Evolutionary conservation across 2,888 invertebrate species (phyloP).

Genomic region (Xestia rhomboidea): DNA sequence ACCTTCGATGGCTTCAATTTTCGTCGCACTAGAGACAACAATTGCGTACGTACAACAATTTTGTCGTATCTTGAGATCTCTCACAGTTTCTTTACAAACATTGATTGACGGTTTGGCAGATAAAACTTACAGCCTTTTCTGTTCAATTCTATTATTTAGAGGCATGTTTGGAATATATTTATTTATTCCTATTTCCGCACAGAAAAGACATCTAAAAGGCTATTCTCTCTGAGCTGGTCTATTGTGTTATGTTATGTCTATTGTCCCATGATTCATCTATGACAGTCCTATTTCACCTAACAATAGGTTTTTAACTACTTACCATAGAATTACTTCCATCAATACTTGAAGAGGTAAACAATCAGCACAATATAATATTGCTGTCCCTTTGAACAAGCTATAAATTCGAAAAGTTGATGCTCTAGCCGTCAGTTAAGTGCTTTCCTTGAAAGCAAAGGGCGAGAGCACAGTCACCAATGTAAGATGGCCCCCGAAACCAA

Average conservation of each 20-base stretch:
- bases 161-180: neutral
- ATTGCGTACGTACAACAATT: neutral
- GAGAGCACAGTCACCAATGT: conserved; percentile 68
- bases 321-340: neutral
- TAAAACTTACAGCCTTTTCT: neutral
- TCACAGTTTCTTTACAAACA: neutral
- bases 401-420: conserved; percentile 51
- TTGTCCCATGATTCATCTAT: neutral
- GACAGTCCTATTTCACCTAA: neutral
- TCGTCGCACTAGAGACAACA: neutral
- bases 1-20: conserved; percentile 1
- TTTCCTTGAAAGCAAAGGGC: conserved; percentile 74
- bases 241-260: neutral
- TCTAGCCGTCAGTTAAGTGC: conserved; percentile 42
- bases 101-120: neutral
- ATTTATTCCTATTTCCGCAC: neutral
- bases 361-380: conserved; percentile 35
- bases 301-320: neutral
- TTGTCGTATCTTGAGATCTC: neutral
- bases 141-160: neutral
- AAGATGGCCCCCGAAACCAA: conserved; percentile 71
- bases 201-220: neutral
- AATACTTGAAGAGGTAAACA: conserved; percentile 12
- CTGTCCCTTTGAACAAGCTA: conserved; percentile 29
- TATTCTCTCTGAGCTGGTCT: neutral